Conservation (phyloP, 1,140 invertebrate genomes). For the Homarus americanus region DNA sequence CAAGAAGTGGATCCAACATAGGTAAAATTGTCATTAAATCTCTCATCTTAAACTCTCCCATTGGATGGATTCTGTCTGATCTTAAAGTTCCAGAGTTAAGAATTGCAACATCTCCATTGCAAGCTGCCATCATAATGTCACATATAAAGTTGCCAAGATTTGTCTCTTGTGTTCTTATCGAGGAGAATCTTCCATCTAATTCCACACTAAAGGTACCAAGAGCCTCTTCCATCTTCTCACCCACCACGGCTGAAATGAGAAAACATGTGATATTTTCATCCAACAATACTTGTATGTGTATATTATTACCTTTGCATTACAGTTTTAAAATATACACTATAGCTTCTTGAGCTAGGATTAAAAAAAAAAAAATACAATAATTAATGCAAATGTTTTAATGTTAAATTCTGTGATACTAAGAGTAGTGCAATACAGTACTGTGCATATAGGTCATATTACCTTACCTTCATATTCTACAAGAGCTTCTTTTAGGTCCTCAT, state of each 20-base stretch:
- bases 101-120: constrained; percentile 89
- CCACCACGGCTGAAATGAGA: constrained; percentile 83
- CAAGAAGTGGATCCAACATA: constrained; percentile 89
- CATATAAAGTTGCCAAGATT: constrained; percentile 95
- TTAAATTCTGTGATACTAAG: too few species aligned
- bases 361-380: too few species aligned
- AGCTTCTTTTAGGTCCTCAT: constrained; percentile 85
- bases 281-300: too few species aligned
- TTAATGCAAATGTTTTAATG: too few species aligned
- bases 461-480: constrained; percentile 83
- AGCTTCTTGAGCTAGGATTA: too few species aligned
- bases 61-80: constrained; percentile 86
- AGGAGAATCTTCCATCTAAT: constrained; percentile 89
- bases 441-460: too few species aligned
- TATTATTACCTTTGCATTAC: too few species aligned
- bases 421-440: too few species aligned
- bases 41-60: constrained; percentile 89
- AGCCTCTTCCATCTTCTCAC: constrained; percentile 89
- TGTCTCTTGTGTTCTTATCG: constrained; percentile 88
- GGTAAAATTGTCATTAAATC: constrained; percentile 91
- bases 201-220: constrained; percentile 89
- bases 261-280: too few species aligned
- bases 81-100: constrained; percentile 93
- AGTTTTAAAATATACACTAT: too few species aligned
- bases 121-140: constrained; percentile 90